A percentile compares a stretch with the other conserved stretches of the same genome.
Evolutionary conservation across 2,113 vertebrate species (phyloP).

Genomic region (Hemibagrus wyckioides): DNA sequence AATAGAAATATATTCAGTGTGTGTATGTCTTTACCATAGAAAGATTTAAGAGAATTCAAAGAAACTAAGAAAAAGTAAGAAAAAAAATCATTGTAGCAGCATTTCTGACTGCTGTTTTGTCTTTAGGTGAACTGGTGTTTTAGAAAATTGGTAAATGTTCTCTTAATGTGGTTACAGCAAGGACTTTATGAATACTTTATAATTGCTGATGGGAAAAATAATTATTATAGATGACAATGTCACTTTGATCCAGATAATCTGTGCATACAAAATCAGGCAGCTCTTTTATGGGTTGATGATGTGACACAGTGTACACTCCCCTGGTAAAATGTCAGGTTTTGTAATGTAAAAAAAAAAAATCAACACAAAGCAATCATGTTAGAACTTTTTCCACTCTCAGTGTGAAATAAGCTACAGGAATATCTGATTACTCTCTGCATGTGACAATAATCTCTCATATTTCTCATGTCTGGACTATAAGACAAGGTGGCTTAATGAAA

Average conservation of each 20-base stretch:
- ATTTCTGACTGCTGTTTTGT: not conserved
- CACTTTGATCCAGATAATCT: not conserved
- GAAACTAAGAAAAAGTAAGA: not conserved
- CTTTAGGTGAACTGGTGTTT: not conserved
- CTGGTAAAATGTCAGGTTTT: too few relatives aligned
- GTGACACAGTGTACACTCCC: not conserved
- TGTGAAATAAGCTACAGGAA: too few relatives aligned
- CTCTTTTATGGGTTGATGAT: not conserved
- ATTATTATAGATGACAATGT: not conserved
- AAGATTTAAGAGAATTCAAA: not conserved
- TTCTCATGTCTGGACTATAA: too few relatives aligned
- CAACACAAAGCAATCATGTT: too few relatives aligned
- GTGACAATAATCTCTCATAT: too few relatives aligned
- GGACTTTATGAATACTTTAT: not conserved
- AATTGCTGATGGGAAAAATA: not conserved
- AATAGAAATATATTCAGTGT: not conserved
- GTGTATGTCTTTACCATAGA: not conserved
- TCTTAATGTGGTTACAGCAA: not conserved
- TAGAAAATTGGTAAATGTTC: not conserved
- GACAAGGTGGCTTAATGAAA: too few relatives aligned
- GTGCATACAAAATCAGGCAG: not conserved
- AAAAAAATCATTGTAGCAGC: not conserved
- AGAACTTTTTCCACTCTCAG: too few relatives aligned
- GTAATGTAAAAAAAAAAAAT: too few relatives aligned
- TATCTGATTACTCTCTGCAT: too few relatives aligned